A percentile compares a stretch with the other conserved stretches of the same genome.
Evolutionary conservation across 2,888 invertebrate genomes (phyloP).

Genomic region (Hymenopus coronatus): DNA sequence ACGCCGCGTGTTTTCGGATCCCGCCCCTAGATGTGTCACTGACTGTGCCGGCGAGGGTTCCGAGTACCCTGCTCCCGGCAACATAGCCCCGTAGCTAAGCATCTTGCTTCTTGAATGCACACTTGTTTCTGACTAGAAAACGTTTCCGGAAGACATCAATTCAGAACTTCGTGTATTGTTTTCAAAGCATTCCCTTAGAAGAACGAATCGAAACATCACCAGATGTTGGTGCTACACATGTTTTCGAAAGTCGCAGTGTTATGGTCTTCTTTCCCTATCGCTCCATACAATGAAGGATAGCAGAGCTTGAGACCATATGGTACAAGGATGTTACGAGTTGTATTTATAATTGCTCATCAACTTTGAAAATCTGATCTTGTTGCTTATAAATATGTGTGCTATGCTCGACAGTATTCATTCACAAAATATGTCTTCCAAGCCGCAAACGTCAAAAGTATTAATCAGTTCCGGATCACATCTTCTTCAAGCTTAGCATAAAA

Average conservation of each 20-base stretch:
- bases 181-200: neutral
- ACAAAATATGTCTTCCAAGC: neutral
- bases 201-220: neutral
- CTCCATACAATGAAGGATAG: neutral
- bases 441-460: neutral
- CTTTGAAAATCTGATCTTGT: too few species aligned
- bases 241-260: neutral
- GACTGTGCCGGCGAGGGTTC: neutral
- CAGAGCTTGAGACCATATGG: neutral
- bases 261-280: neutral
- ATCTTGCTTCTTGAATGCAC: neutral
- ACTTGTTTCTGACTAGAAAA: neutral
- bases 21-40: neutral
- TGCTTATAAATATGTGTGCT: neutral
- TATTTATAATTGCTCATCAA: neutral
- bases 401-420: neutral
- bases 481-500: neutral
- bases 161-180: neutral
- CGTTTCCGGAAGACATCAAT: neutral
- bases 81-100: slow-evolving; percentile 27
- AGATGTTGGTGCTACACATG: neutral
- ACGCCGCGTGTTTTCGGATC: slow-evolving; percentile 29
- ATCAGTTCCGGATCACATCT: neutral
- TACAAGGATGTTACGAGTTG: too few species aligned
- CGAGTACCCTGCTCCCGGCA: neutral